Evolutionary conservation across 2,113 vertebrate genomes (phyloP).

Genomic region (Lasiurus borealis): DNA sequence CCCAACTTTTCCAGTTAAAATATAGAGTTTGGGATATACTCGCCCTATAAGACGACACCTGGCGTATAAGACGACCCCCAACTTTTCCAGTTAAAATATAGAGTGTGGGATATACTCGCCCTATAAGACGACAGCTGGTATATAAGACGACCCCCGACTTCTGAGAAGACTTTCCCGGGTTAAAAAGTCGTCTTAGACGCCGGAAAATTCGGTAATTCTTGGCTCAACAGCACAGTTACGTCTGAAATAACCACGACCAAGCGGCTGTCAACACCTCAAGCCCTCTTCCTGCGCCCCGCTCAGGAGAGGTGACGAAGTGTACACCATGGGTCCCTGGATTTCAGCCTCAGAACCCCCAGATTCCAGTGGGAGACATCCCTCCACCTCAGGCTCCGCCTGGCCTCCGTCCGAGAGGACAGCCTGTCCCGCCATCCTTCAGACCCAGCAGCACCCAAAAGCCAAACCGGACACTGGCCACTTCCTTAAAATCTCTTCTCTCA

Average conservation of each 20-base stretch:
- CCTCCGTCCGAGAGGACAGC: not conserved
- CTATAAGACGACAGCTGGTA: too few species aligned
- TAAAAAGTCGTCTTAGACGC: too few species aligned
- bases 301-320: not conserved
- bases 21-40: too few species aligned
- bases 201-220: not conserved
- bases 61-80: too few species aligned
- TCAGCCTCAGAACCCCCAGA: not conserved
- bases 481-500: not conserved
- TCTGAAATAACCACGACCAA: constrained; percentile 12
- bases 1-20: too few species aligned
- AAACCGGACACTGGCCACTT: not conserved
- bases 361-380: not conserved
- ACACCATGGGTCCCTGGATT: not conserved
- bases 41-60: too few species aligned
- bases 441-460: not conserved
- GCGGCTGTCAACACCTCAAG: not conserved
- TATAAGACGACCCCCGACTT: too few species aligned
- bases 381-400: not conserved
- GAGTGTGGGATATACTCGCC: too few species aligned
- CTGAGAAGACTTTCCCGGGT: too few species aligned
- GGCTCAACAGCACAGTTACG: too few species aligned
- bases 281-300: not conserved
- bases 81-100: too few species aligned
- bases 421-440: not conserved